phyloP scores from a whole-genome alignment of 2,888 invertebrate species.

The Hyposoter dolosus region DNA sequence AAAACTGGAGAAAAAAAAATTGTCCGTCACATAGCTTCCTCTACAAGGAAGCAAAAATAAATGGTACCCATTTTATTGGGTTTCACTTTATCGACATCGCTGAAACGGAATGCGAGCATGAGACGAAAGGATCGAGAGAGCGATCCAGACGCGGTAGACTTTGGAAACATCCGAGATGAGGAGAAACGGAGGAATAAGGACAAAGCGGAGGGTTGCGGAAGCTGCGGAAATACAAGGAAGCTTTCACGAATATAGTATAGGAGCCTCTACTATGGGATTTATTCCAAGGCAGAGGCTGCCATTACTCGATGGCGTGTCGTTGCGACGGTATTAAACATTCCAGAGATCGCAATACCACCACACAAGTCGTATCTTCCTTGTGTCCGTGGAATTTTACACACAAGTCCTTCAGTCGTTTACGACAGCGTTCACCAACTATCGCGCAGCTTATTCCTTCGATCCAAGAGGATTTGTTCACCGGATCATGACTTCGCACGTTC shows the following conservation, averaged over 20 bases:
- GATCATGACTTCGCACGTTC: constrained; percentile 21
- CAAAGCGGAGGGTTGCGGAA: neutral
- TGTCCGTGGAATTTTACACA: constrained; percentile 40
- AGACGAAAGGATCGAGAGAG: constrained; percentile 28
- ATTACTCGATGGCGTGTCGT: constrained; percentile 80
- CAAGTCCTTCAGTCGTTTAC: constrained; percentile 36
- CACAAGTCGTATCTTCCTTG: constrained; percentile 49
- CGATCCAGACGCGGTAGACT: constrained; percentile 19
- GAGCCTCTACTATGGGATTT: constrained; percentile 74
- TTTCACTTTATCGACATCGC: constrained; percentile 40
- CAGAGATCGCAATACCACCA: constrained; percentile 78
- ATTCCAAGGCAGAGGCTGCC: constrained; percentile 79
- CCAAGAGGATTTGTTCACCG: constrained; percentile 10
- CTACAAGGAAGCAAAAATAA: neutral
- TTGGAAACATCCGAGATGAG: constrained; percentile 12
- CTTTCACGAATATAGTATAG: constrained; percentile 13
- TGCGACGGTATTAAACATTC: constrained; percentile 83
- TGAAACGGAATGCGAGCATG: constrained; percentile 41
- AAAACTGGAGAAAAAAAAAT: no score
- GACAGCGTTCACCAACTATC: constrained; percentile 40
- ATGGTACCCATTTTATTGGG: constrained; percentile 18
- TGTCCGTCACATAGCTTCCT: no score
- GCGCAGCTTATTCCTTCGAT: constrained; percentile 15
- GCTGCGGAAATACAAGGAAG: constrained; percentile 39
- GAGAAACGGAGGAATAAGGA: constrained; percentile 26